phyloP scores from a whole-genome alignment of 92 coral and sea anemone genomes.

The Phenganax stokvisi region DNA sequence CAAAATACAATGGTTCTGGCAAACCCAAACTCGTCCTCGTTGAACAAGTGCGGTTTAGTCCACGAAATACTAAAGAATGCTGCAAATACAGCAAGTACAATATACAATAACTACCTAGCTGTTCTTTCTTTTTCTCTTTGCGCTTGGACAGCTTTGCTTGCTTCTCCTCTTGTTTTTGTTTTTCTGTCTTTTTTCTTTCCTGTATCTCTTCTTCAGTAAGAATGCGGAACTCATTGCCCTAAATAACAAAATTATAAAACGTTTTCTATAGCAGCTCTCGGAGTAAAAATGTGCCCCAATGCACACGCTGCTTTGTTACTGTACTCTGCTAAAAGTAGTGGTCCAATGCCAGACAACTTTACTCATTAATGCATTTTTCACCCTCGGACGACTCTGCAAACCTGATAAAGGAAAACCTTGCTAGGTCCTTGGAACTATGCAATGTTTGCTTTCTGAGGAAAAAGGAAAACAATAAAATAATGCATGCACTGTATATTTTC shows the following conservation, averaged over 20 bases:
- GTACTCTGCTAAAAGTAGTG: no score
- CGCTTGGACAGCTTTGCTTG: slow-evolving; percentile 57
- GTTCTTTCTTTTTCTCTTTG: slow-evolving; percentile 72
- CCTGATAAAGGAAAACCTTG: background rate
- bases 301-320: no score
- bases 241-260: background rate
- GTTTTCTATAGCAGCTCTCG: no score
- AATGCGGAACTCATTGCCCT: slow-evolving; percentile 77
- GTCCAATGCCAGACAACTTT: no score
- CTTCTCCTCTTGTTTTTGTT: slow-evolving; percentile 59
- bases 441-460: background rate
- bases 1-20: no score
- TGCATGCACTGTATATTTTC: background rate
- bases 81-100: no score
- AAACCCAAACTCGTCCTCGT: no score
- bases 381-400: background rate
- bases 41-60: no score
- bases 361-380: no score
- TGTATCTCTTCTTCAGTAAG: slow-evolving; percentile 78
- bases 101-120: slow-evolving; percentile 53
- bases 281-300: no score
- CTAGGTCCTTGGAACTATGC: background rate
- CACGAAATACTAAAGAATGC: no score
- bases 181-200: slow-evolving; percentile 63
- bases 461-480: background rate